A percentile compares a stretch with the other conserved stretches of the same genome.
Evolutionary conservation across 2,888 invertebrate species (phyloP).

Genomic region (Amphipoea oculea): DNA sequence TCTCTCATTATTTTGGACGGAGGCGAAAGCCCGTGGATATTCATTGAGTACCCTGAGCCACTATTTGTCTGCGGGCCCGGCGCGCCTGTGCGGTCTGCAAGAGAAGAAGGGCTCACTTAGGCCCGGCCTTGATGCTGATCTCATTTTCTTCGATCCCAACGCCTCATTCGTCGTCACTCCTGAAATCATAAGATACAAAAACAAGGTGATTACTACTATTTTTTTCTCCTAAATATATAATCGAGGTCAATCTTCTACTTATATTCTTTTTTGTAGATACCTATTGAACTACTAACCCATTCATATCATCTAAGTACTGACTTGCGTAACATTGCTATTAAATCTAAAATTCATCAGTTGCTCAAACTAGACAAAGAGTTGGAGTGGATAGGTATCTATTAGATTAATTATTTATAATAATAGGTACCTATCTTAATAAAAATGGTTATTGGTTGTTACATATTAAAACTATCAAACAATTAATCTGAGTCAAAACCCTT

Average conservation of each 20-base stretch:
- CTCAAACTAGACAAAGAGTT: neutral
- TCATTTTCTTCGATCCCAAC: conserved; percentile 92
- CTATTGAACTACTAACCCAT: neutral
- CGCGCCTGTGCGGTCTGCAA: conserved; percentile 90
- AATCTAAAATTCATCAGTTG: neutral
- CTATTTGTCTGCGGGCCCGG: conserved; percentile 90
- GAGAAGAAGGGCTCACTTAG: conserved; percentile 90
- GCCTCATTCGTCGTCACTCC: conserved; percentile 89
- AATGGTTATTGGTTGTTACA: neutral
- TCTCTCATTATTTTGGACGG: conserved; percentile 92
- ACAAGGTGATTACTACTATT: conserved; percentile 86
- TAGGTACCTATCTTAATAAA: neutral
- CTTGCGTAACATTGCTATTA: neutral
- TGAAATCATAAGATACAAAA: conserved; percentile 90
- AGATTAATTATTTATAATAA: neutral
- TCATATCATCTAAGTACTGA: neutral
- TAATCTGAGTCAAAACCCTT: neutral
- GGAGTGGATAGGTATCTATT: neutral
- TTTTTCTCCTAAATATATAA: no score
- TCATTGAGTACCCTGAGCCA: conserved; percentile 87
- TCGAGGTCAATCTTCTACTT: neutral
- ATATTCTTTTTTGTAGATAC: neutral
- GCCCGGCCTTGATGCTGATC: conserved; percentile 92
- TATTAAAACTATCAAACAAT: neutral
- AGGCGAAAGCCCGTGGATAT: conserved; percentile 87